Conservation (phyloP, 2,888 invertebrate species). For the Phyllotreta striolata region DNA sequence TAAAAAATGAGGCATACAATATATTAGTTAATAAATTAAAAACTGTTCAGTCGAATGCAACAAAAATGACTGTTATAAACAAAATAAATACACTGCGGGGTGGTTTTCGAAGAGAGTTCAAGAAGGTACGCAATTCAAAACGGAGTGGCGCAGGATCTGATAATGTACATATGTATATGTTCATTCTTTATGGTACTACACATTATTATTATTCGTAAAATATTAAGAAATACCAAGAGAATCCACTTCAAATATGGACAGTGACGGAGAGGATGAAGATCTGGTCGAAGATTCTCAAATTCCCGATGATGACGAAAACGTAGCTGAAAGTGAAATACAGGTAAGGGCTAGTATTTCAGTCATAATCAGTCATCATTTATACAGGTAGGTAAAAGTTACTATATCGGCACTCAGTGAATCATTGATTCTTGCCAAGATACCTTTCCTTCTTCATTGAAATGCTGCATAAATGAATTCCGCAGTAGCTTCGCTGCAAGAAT, state of each 20-base stretch:
- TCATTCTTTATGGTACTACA: constrained; percentile 39
- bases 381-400: neutral
- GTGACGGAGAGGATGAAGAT: constrained; percentile 8
- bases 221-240: constrained; percentile 38
- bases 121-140: constrained; percentile 36
- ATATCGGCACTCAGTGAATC: neutral
- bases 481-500: neutral
- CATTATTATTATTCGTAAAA: constrained; percentile 37
- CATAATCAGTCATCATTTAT: neutral
- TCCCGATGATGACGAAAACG: constrained; percentile 1
- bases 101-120: constrained; percentile 34
- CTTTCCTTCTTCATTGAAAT: neutral
- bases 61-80: constrained; percentile 26
- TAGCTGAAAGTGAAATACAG: constrained; percentile 1
- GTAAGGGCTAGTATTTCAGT: neutral
- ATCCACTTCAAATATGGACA: too few species aligned
- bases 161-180: constrained; percentile 36
- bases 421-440: neutral
- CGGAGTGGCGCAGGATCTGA: constrained; percentile 33
- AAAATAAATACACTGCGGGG: constrained; percentile 38
- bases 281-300: too few species aligned
- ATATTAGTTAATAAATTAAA: too few species aligned
- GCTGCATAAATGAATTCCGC: neutral
- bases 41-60: too few species aligned
- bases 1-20: too few species aligned